A percentile compares a stretch with the other conserved stretches of the same genome.
Conservation (phyloP, 2,888 invertebrate species). For the Drosophila atroscutellata region DNA sequence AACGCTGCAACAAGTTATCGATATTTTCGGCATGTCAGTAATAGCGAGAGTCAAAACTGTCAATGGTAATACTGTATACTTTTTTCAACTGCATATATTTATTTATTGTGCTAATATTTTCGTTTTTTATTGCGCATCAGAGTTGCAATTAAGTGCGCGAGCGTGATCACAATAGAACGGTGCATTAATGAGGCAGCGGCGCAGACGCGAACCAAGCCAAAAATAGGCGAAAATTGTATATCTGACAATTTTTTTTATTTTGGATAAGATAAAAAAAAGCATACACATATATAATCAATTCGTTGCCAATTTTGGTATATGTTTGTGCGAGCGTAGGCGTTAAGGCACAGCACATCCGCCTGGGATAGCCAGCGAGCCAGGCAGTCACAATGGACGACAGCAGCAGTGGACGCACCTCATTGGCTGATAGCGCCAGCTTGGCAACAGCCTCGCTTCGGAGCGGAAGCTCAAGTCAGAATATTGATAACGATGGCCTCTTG, state of each 20-base stretch:
- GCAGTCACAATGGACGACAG: slow-evolving; percentile 65
- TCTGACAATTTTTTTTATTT: slow-evolving; percentile 25
- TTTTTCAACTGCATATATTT: slow-evolving; percentile 37
- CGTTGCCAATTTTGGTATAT: not conserved
- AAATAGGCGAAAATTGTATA: slow-evolving; percentile 38
- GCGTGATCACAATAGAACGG: slow-evolving; percentile 9
- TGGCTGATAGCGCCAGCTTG: slow-evolving; percentile 63
- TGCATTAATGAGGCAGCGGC: slow-evolving; percentile 46
- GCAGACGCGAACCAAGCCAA: slow-evolving; percentile 33
- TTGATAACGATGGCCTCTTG: slow-evolving; percentile 58
- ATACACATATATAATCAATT: not conserved
- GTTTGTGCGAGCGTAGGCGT: slow-evolving; percentile 13
- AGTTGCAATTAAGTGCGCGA: slow-evolving; percentile 15
- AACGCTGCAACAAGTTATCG: slow-evolving; percentile 56
- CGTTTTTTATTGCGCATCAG: slow-evolving; percentile 17
- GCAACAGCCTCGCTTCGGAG: slow-evolving; percentile 59
- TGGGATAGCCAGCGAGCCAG: not conserved
- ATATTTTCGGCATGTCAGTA: slow-evolving; percentile 19
- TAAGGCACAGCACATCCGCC: not conserved
- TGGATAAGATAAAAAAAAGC: slow-evolving; percentile 7
- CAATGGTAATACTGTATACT: slow-evolving; percentile 42
- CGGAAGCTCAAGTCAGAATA: slow-evolving; percentile 57
- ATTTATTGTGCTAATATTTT: slow-evolving; percentile 2
- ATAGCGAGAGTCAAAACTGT: slow-evolving; percentile 43
- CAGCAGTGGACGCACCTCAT: slow-evolving; percentile 66